phyloP scores from a whole-genome alignment of 2,797 vertebrate species.

The Notolabrus celidotus region DNA sequence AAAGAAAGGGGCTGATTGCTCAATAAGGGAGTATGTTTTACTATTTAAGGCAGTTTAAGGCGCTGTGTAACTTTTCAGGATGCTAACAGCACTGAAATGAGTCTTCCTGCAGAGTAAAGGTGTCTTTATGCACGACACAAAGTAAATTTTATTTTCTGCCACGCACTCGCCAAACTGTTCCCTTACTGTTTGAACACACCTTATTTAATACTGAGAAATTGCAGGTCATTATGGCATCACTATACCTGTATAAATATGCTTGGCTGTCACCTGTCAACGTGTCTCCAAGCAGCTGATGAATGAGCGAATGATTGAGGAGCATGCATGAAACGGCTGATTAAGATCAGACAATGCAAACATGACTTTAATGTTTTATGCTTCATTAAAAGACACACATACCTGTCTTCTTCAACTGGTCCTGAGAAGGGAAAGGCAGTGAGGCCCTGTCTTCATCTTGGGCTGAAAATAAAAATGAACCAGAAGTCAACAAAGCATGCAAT shows the following conservation, averaged over 20 bases:
- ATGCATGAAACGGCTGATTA: not conserved
- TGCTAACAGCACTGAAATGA: not conserved
- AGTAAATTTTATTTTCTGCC: not conserved
- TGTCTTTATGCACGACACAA: not conserved
- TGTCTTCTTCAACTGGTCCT: constrained; percentile 21
- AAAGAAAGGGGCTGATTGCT: too few relatives aligned
- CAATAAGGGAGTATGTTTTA: too few relatives aligned
- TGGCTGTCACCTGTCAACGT: not conserved
- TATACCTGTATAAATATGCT: not conserved
- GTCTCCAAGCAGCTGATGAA: not conserved
- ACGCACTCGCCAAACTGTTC: not conserved
- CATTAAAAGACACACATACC: constrained; percentile 9
- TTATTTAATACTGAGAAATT: not conserved
- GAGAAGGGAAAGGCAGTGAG: not conserved
- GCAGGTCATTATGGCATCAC: not conserved
- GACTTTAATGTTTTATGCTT: not conserved
- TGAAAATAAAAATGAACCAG: not conserved
- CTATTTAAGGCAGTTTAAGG: too few relatives aligned
- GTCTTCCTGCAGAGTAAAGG: not conserved
- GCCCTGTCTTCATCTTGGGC: constrained; percentile 13
- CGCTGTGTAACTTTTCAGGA: too few relatives aligned
- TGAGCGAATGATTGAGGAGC: not conserved
- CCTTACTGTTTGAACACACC: not conserved
- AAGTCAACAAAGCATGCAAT: not conserved
- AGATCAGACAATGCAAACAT: not conserved